phyloP scores from a whole-genome alignment of 2,888 invertebrate genomes.

The Saturnia pavonia region DNA sequence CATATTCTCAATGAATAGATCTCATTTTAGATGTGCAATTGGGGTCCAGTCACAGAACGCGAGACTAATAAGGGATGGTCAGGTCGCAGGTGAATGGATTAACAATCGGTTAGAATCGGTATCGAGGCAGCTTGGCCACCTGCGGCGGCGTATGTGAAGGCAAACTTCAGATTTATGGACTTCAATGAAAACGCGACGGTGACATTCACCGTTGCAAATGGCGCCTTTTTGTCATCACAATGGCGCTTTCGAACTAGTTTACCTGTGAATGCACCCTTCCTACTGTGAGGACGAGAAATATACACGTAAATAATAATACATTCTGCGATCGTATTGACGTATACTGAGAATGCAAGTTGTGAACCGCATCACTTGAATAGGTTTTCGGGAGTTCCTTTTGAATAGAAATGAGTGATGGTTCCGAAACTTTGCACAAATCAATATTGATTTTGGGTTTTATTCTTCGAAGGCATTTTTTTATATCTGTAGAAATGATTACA shows the following conservation, averaged over 20 bases:
- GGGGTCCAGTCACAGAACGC: slow-evolving; percentile 40
- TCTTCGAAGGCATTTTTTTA: slow-evolving; percentile 21
- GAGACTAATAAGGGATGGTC: slow-evolving; percentile 60
- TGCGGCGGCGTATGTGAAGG: slow-evolving; percentile 53
- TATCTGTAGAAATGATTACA: slow-evolving; percentile 10
- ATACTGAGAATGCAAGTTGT: neutral
- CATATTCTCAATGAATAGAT: slow-evolving; percentile 33
- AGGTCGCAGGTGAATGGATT: slow-evolving; percentile 64
- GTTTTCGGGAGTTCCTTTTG: slow-evolving; percentile 43
- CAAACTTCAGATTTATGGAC: slow-evolving; percentile 65
- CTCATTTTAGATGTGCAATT: slow-evolving; percentile 18
- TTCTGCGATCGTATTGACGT: slow-evolving; percentile 14
- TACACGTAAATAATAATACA: slow-evolving; percentile 50
- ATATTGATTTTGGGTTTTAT: slow-evolving; percentile 38
- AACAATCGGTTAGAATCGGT: slow-evolving; percentile 55
- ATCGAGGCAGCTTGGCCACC: slow-evolving; percentile 57
- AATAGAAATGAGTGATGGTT: slow-evolving; percentile 31
- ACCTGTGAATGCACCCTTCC: slow-evolving; percentile 51
- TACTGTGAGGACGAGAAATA: slow-evolving; percentile 53
- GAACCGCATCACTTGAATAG: slow-evolving; percentile 33
- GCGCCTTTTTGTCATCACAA: slow-evolving; percentile 57
- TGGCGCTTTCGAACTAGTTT: slow-evolving; percentile 49
- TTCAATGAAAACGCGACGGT: slow-evolving; percentile 46
- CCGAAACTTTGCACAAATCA: slow-evolving; percentile 51
- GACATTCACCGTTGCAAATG: slow-evolving; percentile 67